Base-by-base conservation (phyloP, 2,113 vertebrate species). In the Oreochromis tanganicae region DNA sequence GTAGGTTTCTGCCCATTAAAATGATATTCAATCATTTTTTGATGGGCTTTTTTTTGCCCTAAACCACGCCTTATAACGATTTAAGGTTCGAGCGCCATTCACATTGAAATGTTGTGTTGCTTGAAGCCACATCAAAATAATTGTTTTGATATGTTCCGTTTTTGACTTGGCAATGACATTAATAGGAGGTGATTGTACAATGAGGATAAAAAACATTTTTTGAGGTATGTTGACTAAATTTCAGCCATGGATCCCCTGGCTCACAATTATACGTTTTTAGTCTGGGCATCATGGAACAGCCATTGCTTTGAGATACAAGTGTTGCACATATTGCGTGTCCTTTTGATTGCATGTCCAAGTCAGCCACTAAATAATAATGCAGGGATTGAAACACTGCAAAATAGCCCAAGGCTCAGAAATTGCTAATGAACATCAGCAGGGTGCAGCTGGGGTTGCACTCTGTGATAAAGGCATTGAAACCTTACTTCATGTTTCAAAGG, bases 11-110 rank as follows among this genome's bases (percentile, higher is more conserved):
- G 92, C 89, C 93, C 93, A 96, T 96, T 96, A 96, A 96, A 96
- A 95, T 92, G 87, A 96, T 96, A 95, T 96, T 95, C 94, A 96
- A 89, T 94, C 90, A 95, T 89, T 91, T 91, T 94, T 91, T 96
- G 93, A 96, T 94, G 95, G 90, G 68, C 36, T 87, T 90, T 90
- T 93, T 85, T 90, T 91, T 54, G 90, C 95, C 93, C 34, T 73
- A 95, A 96, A 96, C 95, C 92, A 92, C 84, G 82, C 93, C 88
- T 95, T 84, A 85, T 90, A 92, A 91, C 90, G 91, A 95, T 91
- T 95, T 80, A 87, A 94, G 90, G 85, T 94, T 85, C 46, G 61
- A 91, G 55, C 82, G 84, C 87, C 87, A 90, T 95, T 96, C 93
- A 95, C 83, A 81, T 88, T 93, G 93, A 94, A 93, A 93, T 89